A percentile compares a stretch with the other conserved stretches of the same genome.
Evolutionary conservation across 2,797 vertebrate genomes (phyloP).

Genomic region (Sebastes nivosus): DNA sequence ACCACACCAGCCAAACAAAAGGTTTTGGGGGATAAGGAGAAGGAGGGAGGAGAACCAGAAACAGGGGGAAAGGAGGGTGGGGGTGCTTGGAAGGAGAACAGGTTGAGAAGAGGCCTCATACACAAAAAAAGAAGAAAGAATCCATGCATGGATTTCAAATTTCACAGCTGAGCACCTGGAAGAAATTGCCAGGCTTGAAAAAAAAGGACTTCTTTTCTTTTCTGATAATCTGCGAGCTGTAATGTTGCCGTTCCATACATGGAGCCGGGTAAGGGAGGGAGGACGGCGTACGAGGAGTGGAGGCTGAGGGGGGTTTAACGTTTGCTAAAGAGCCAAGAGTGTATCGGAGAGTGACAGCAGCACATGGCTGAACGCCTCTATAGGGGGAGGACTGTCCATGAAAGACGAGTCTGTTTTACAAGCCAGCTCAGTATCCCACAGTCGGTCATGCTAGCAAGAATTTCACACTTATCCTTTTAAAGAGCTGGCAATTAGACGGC

Average conservation of each 20-base stretch:
- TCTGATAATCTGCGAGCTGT: conserved; percentile 72
- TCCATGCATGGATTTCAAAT: conserved; percentile 87
- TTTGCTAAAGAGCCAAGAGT: conserved; percentile 67
- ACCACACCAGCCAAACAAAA: conserved; percentile 72
- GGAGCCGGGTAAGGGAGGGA: conserved; percentile 36
- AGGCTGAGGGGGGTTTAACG: conserved; percentile 56
- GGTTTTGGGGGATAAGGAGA: conserved; percentile 35
- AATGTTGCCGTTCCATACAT: conserved; percentile 62
- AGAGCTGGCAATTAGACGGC: conserved; percentile 59
- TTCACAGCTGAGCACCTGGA: conserved; percentile 84
- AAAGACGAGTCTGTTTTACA: conserved; percentile 71
- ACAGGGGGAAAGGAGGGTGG: neutral
- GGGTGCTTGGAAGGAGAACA: conserved; percentile 14
- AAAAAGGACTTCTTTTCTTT: conserved; percentile 72
- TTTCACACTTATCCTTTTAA: conserved; percentile 67
- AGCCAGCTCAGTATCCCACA: conserved; percentile 64
- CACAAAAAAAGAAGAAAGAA: conserved; percentile 64
- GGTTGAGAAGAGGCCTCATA: conserved; percentile 44
- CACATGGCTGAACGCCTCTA: conserved; percentile 67
- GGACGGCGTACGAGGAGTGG: conserved; percentile 29
- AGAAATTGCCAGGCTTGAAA: conserved; percentile 79
- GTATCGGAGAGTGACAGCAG: conserved; percentile 72
- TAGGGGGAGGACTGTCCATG: conserved; percentile 56
- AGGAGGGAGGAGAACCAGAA: conserved; percentile 16
- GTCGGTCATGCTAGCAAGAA: conserved; percentile 65